These are phyloP conservation scores for Pygoscelis adeliae DNA, from an alignment of 2,113 vertebrate genomes.

Conservation along the genomic window DNA sequence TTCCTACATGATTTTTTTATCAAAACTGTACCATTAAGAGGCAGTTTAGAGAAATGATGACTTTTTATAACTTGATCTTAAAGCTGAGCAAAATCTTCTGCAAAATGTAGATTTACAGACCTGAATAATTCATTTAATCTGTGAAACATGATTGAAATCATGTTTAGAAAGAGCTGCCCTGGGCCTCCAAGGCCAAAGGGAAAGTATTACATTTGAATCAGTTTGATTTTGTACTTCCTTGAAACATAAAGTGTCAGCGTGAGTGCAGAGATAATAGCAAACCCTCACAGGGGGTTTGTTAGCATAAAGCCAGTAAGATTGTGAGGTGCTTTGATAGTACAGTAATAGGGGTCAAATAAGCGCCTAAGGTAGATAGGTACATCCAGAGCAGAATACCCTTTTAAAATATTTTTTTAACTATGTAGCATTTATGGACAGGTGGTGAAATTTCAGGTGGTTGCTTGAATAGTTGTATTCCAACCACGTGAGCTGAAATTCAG, in stretches of 20 bases:
- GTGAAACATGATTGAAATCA: constrained; percentile 61
- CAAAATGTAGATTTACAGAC: constrained; percentile 59
- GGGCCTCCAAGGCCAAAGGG: constrained; percentile 63
- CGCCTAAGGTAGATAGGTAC: background rate
- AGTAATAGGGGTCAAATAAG: constrained; percentile 28
- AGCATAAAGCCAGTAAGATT: background rate
- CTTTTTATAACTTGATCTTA: constrained; percentile 37
- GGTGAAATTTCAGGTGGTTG: background rate
- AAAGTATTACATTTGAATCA: constrained; percentile 61
- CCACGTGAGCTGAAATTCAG: background rate
- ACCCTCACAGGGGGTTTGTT: background rate
- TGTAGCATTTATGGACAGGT: background rate
- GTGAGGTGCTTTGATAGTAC: constrained; percentile 24
- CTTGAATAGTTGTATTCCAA: background rate
- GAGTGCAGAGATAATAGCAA: constrained; percentile 43
- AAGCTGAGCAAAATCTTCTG: constrained; percentile 31
- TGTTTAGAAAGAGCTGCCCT: constrained; percentile 63
- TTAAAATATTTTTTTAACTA: background rate
- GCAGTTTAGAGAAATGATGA: constrained; percentile 32
- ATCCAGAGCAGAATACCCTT: background rate
- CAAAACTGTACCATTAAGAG: background rate
- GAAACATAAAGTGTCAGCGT: constrained; percentile 50
- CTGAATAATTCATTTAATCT: constrained; percentile 71
- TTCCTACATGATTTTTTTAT: background rate
- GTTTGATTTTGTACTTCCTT: constrained; percentile 56